A percentile compares a stretch with the other conserved stretches of the same genome.
Conservation (phyloP, 2,888 invertebrate genomes). For the Syritta pipiens region DNA sequence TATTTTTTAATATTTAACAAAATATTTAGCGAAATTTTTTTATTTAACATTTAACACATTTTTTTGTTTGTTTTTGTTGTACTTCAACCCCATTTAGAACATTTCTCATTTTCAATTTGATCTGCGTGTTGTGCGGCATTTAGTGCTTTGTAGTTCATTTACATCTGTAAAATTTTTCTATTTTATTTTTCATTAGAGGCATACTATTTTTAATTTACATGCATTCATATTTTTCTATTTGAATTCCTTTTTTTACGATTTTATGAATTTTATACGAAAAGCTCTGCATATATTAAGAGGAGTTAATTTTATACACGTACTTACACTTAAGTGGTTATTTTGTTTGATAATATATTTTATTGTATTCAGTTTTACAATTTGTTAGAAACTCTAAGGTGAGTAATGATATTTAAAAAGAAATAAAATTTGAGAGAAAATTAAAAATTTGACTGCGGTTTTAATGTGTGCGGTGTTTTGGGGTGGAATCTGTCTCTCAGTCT, state of each 20-base stretch:
- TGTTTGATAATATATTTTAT: constrained; percentile 26
- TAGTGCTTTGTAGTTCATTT: constrained; percentile 18
- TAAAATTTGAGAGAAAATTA: neutral
- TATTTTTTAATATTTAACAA: constrained; percentile 8
- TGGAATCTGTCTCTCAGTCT: too few relatives aligned
- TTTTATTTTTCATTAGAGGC: constrained; percentile 16
- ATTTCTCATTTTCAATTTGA: too few relatives aligned
- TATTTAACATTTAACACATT: too few relatives aligned
- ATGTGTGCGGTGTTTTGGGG: too few relatives aligned
- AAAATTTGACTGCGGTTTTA: too few relatives aligned
- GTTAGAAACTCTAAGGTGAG: neutral
- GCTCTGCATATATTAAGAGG: neutral
- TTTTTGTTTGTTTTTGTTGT: constrained; percentile 6
- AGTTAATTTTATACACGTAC: constrained; percentile 6
- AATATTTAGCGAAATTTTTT: constrained; percentile 40
- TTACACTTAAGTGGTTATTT: constrained; percentile 27
- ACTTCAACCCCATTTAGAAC: constrained; percentile 15
- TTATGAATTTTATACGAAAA: neutral
- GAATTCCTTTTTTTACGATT: neutral
- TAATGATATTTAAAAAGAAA: neutral
- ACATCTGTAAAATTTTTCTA: constrained; percentile 19
- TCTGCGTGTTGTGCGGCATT: constrained; percentile 16
- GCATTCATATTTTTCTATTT: neutral
- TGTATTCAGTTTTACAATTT: constrained; percentile 14
- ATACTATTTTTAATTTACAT: constrained; percentile 12